Base-by-base conservation (phyloP, 2,888 invertebrate genomes). In the Rhagophthalmus giganteus region DNA sequence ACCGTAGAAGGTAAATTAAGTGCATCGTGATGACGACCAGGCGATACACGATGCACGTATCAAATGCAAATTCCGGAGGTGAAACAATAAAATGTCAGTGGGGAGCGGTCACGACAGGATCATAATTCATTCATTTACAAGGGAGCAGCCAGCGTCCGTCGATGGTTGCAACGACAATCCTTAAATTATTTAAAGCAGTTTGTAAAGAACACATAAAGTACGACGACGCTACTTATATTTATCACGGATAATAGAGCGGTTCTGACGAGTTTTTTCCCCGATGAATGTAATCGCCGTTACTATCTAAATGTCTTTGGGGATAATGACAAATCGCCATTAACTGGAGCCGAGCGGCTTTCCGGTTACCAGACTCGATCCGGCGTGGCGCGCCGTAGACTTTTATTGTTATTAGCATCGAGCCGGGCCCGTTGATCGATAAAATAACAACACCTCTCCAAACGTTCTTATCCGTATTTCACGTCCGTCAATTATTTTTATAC, bases 401-500 rank as follows among this genome's bases (percentile, higher is more conserved):
- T 51, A 46, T 45, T 46, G 40, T 46, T 51, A 51, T 51, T 51
- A 51, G 51, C 51, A 51, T 46, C 46, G 40, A 45, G 26, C 46
- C 38, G 45, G 25, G 35, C 32, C n/a, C 13, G 8, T 25, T 56
- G 61, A 63, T 63, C 59, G 59, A 62, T 63, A 56, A 52, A 56
- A 57, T 57, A 58, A 59, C 56, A 54, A 49, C 45, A 55, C 54
- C 52, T 38, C 56, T 54, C 49, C 32, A 31, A 52, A 47, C 42
- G 57, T 56, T 52, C 50, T 52, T 55, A 49, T 49, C 55, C 51
- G 57, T 66, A 64, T 63, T 62, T 65, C 65, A 63, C 57, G 57
- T 50, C 59, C 65, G 69, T 70, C 69, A 69, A 69, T 69, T 70
- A 70, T 68, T 67, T 66, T 63, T 65, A 68, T 54, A 69, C 70